These are phyloP conservation scores for Chelidonichthys spinosus DNA, from an alignment of 2,797 vertebrate genomes.

Conservation along the genomic window DNA sequence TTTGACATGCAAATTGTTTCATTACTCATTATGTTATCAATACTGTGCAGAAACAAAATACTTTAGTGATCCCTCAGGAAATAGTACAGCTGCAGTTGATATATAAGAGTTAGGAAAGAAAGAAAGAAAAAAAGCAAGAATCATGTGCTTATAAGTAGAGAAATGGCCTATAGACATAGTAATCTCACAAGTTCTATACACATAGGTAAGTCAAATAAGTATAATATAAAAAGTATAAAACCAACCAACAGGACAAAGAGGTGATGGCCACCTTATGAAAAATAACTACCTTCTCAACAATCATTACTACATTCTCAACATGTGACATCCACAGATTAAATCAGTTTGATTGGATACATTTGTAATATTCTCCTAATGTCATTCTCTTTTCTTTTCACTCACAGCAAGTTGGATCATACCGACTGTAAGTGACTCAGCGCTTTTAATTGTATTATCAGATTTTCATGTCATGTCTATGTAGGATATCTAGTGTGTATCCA, in stretches of 20 bases:
- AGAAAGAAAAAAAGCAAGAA: no score
- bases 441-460: background rate
- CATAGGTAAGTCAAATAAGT: no score
- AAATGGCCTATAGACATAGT: no score
- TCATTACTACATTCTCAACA: background rate
- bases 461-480: background rate
- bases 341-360: background rate
- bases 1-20: conserved; percentile 1
- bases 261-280: background rate
- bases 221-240: no score
- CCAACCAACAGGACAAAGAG: background rate
- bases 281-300: background rate
- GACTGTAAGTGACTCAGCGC: background rate
- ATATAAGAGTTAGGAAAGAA: no score
- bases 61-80: no score
- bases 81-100: no score
- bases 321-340: background rate
- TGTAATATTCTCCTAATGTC: background rate
- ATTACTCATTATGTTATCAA: background rate
- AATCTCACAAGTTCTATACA: no score
- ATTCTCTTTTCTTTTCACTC: background rate
- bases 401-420: background rate
- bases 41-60: no score
- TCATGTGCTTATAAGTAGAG: no score
- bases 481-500: background rate